These are phyloP conservation scores for Acropternis orthonyx DNA, from an alignment of 2,797 vertebrate species.

Conservation along the genomic window DNA sequence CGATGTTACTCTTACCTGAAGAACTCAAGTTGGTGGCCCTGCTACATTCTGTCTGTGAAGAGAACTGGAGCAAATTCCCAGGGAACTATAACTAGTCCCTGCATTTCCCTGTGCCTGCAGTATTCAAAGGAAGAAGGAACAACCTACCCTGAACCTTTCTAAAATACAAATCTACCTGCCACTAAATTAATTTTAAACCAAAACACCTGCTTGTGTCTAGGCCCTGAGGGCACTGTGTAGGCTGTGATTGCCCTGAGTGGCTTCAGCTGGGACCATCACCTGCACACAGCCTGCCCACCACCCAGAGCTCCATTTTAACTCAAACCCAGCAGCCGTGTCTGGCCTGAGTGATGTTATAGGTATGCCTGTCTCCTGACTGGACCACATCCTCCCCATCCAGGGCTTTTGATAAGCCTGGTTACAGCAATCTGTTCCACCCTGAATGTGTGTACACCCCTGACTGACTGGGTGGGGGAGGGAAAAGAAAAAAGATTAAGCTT, in stretches of 20 bases:
- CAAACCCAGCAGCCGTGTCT: neutral
- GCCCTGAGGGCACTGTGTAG: neutral
- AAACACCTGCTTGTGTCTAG: neutral
- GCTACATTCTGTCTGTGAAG: neutral
- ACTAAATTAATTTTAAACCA: neutral
- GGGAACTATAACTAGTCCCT: neutral
- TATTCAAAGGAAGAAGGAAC: fast-evolving
- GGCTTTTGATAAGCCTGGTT: neutral
- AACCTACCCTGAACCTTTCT: fast-evolving
- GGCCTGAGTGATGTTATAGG: fast-evolving
- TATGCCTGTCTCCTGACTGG: neutral
- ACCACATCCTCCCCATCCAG: fast-evolving
- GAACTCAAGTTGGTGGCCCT: neutral
- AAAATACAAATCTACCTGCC: fast-evolving
- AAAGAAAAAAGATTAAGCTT: neutral
- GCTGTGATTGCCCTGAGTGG: neutral
- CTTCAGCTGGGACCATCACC: neutral
- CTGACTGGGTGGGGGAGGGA: fast-evolving
- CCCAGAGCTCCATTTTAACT: neutral
- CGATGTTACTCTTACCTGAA: neutral
- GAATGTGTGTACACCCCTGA: fast-evolving
- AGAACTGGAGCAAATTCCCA: neutral
- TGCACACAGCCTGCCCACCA: fast-evolving
- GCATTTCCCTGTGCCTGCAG: fast-evolving
- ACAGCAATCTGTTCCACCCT: neutral